Evolutionary conservation across 2,888 invertebrate species (phyloP), one percentile per base, ranked within the genome.

Genomic region (Rutpela maculata): DNA sequence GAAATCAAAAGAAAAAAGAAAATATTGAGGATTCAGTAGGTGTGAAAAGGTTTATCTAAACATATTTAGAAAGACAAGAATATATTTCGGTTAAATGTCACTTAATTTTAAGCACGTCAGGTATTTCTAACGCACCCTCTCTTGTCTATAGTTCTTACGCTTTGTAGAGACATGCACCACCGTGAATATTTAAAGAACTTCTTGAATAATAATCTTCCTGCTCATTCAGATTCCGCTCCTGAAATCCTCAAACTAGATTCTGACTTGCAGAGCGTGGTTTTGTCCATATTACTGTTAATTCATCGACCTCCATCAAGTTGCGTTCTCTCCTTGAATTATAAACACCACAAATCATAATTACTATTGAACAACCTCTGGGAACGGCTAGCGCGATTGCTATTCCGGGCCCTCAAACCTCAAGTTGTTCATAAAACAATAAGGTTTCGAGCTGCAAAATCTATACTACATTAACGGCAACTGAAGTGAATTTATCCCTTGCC

Each of bases 221-320:
- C 35, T 63, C 17, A 63, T 63, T 63, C 31, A 63, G 62, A 63
- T 63, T 63, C 62, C 31, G 31, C 15, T 35, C 35, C 35, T 35
- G 35, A 35, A 63, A 17, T 11, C 35, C 35, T 35, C 10, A 35
- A 31, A 35, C 35, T 18, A 31, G 18, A 35, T 63, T 63, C 62
- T 15, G 62, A 60, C 12, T 31, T 26, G 17, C 17, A 5, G 31
- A 35, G 62, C 31, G 17, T 35, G 62, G 60, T 77, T 78, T 66
- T 77, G 77, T 75, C 72, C 77, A 77, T 67, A 78, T 77, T 80
- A 74, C 70, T 74, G 77, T 78, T 80, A 77, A 80, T 78, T 78
- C 75, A 71, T 78, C 74, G 74, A 76, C 78, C 78, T 76, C 74
- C 76, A 72, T 76, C 79, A 76, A 62, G 59, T 26, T 31, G 60